phyloP scores from a whole-genome alignment of 2,888 invertebrate species.

The Pseudococcus viburni region DNA sequence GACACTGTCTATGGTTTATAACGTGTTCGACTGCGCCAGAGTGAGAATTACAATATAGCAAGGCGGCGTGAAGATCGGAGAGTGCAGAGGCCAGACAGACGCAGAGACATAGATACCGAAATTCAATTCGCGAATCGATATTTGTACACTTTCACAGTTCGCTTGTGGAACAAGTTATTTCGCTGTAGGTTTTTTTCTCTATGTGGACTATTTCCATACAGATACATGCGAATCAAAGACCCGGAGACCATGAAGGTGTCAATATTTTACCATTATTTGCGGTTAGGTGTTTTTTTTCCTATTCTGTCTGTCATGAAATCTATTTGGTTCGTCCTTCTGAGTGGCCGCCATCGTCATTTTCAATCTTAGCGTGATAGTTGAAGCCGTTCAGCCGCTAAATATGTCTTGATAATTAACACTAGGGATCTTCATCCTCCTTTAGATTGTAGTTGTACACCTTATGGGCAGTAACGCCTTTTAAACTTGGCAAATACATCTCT shows the following conservation, averaged over 20 bases:
- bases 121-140: slow-evolving; percentile 16
- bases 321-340: background rate
- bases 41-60: background rate
- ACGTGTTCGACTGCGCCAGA: background rate
- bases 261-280: slow-evolving; percentile 5
- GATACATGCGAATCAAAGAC: background rate
- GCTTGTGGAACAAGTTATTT: background rate
- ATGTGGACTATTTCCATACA: background rate
- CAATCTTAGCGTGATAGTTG: background rate
- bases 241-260: background rate
- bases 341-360: background rate
- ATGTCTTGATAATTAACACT: background rate
- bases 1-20: background rate
- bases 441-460: background rate
- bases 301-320: slow-evolving; percentile 4
- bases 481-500: background rate
- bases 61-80: background rate
- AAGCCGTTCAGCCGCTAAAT: too few species aligned
- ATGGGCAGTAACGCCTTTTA: slow-evolving; percentile 20
- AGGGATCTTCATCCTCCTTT: background rate
- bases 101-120: background rate
- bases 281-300: background rate
- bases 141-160: background rate
- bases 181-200: background rate
- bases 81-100: slow-evolving; percentile 4